Base-by-base conservation (phyloP, 2,888 invertebrate genomes). In the Leptodirus hochenwartii region DNA sequence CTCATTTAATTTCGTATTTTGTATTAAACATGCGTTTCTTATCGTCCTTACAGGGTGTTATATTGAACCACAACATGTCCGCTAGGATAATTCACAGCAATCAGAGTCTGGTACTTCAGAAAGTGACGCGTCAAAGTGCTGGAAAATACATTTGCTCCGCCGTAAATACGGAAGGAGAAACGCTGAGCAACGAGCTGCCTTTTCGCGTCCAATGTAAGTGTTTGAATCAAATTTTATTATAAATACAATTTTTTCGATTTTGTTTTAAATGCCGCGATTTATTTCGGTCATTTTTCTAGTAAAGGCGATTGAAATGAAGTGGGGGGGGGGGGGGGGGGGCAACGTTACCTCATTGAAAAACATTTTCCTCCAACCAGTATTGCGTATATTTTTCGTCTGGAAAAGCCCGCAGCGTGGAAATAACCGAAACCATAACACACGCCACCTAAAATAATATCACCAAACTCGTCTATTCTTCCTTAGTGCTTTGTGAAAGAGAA, bases 41-140 rank as follows among this genome's bases (percentile, higher is more conserved):
- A 13, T 27, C 27, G 40, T 64, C n/a, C n/a, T n/a, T 61, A 16
- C 64, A 85, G 85, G 80, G 77, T 37, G 64, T 72, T 30, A 61
- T 76, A 37, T 58, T 88, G 45, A 77, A 74, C 43, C 84, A 87
- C 61, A 87, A 88, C 58, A 75, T 79, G 45, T 75, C 81, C 26
- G 81, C 84, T 31, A 69, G 85, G 38, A 77, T 88, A 44, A 82
- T 88, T 50, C 75, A 82, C 54, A 84, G 84, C 55, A 87, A 87
- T 64, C 85, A 88, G 59, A 85, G 85, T 52, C 64, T 88, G 41
- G 88, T 88, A 37, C 68, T 88, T 48, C 88, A 88, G 59, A 79
- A 77, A 59, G 84, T 88, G 44, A 82, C 81, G 36, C 67, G 81
- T 39, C 72, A 75, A 53, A 80, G 77, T 53, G 80, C 82, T 39